Conservation (phyloP, 2,888 invertebrate genomes). For the Unio pictorum region DNA sequence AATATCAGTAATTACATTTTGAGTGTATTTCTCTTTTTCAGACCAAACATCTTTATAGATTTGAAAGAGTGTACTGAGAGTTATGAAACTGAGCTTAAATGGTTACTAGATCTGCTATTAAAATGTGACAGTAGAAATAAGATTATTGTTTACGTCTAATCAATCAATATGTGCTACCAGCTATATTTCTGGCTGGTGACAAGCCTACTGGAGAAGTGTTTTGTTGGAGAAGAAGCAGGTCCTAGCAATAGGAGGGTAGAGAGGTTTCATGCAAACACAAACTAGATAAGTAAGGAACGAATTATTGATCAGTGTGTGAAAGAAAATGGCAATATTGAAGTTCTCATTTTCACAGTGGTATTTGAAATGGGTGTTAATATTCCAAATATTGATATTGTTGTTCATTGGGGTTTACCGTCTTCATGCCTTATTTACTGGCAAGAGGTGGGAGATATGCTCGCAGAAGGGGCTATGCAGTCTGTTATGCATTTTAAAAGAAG, state of each 20-base stretch:
- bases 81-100: conserved; percentile 9
- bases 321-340: conserved; percentile 5
- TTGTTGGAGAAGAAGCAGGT: not conserved
- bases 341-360: conserved; percentile 24
- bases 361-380: conserved; percentile 36
- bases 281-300: conserved; percentile 11
- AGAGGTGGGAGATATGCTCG: conserved; percentile 16
- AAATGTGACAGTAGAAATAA: conserved; percentile 1
- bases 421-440: conserved; percentile 23
- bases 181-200: conserved; percentile 16
- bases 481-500: conserved; percentile 13
- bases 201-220: conserved; percentile 6
- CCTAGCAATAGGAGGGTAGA: conserved; percentile 9
- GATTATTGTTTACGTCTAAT: conserved; percentile 13
- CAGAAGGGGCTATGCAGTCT: conserved; percentile 6
- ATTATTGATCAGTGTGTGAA: conserved; percentile 13
- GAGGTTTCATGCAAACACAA: conserved; percentile 25
- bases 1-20: not conserved
- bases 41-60: conserved; percentile 13
- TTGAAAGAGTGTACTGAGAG: conserved; percentile 8
- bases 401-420: conserved; percentile 23
- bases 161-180: conserved; percentile 14
- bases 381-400: conserved; percentile 19
- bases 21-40: conserved; percentile 4
- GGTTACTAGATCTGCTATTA: conserved; percentile 9